These are phyloP conservation scores for Yponomeuta evonymella DNA, from an alignment of 2,888 invertebrate genomes.

Conservation along the genomic window DNA sequence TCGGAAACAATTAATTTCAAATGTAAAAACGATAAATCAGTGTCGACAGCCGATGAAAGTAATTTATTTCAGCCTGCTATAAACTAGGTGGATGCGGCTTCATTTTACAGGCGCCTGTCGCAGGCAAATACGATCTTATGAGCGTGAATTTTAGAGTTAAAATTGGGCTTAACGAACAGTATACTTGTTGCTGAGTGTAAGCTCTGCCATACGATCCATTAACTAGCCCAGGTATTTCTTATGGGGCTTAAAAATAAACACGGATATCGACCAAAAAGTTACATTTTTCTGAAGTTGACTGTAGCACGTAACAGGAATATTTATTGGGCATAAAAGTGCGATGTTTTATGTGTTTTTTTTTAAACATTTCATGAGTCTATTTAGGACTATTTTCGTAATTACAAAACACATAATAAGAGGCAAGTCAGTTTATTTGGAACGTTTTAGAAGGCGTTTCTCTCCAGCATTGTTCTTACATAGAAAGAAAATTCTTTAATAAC, in stretches of 20 bases:
- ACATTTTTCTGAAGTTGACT: not conserved
- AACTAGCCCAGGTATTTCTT: not conserved
- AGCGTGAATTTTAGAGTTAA: not conserved
- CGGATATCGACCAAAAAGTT: not conserved
- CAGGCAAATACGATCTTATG: not conserved
- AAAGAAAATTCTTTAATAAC: not conserved
- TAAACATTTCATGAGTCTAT: not conserved
- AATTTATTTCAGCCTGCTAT: constrained; percentile 1
- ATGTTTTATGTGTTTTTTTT: not conserved
- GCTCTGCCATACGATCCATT: not conserved
- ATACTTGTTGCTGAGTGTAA: not conserved
- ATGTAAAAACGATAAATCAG: constrained; percentile 7
- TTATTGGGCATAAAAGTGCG: not conserved
- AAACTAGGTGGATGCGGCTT: constrained; percentile 4
- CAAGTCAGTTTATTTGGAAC: not conserved
- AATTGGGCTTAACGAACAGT: not conserved
- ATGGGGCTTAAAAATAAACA: not conserved
- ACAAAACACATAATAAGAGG: not conserved
- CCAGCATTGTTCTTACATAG: not conserved
- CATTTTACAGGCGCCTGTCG: not conserved
- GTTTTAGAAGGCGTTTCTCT: not conserved
- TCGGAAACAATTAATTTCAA: constrained; percentile 8
- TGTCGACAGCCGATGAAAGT: constrained; percentile 11
- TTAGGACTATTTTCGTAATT: not conserved
- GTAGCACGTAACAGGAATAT: not conserved